Base-by-base conservation (phyloP, 2,113 vertebrate genomes). In the Vicugna pacos region DNA sequence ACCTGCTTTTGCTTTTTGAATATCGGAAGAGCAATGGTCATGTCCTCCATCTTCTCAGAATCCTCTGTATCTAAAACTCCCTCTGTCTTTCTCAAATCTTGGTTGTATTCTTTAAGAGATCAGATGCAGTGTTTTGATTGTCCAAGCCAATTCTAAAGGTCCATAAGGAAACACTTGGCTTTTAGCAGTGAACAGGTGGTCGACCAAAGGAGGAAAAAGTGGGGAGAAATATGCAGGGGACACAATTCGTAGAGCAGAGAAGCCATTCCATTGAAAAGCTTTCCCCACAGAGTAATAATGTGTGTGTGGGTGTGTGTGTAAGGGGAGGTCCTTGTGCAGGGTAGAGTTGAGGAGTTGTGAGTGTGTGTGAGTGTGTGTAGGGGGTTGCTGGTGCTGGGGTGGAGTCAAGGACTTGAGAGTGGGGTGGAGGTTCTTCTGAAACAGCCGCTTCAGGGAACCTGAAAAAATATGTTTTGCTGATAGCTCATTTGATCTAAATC, bases 391-490 rank as follows among this genome's bases (percentile, higher is more conserved):
- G n/a, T 54, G 5, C 77, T 54, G 10, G 32, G 24, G n/a, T 30
- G 35, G 75, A 46, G 22, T 48, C 38, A 46, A 24, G 24, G 70
- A 32, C 73, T 80, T 32, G 17, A 54, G 16, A n/a, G 24, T 15
- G 38, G 14, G 32, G 4, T 46, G 3, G 6, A 26, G 17, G 28
- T 6, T 42, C 38, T 42, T 42, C 38, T 42, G 38, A 42, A 42
- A 42, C 38, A 42, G 38, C 38, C 38, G 38, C 38, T 5, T 42
- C 38, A 42, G 38, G 38, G 22, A 86, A 58, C 17, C 46, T 72
- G 80, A 87, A 90, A 84, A 69, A 69, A 24, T 89, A 79, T 92
- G 30, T 56, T 91, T 85, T 83, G 24, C n/a, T 75, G 10, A 92
- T 22, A 46, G 24, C 17, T 1, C 67, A 50, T 75, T 89, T 86